Base-by-base conservation (phyloP, 92 coral and sea anemone species). In the Anthopleura xanthogrammica region DNA sequence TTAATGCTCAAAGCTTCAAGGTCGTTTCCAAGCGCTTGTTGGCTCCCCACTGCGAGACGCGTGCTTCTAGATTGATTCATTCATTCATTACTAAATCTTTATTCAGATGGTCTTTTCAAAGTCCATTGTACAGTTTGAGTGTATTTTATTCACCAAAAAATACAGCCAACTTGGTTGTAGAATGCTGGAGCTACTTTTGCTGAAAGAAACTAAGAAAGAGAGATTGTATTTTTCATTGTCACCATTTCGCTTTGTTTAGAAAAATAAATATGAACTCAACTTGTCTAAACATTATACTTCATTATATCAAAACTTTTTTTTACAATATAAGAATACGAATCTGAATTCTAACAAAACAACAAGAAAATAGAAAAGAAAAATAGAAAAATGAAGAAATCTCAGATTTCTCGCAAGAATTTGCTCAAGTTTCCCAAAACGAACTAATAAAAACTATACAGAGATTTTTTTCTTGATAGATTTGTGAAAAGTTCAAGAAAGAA, bases 1-100 rank as follows among this genome's bases (percentile, higher is more conserved):
- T 29, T 29, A 68, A 36, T 14, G 58, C 58, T 54, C 42, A 68
- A 24, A 12, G 74, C 74, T 68, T 29, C 74, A 68, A 68, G 74
- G 16, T 41, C 65, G 52, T 81, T 52, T 58, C 84, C 46, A 81
- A 19, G 84, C 41, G 75, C 24, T 22, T 41, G 52, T 29, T 19
- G 77, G 19, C 50, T 46, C 55, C 84, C 84, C 68, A 68, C 84
- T 29, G 84, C 20, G 77, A 16, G 41, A 39, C 36, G 74, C 74
- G 84, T 81, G 84, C 50, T 71, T 71, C 46, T 23, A 48, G 66
- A 16, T 72, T 52, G 77, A 16, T 72, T 52, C 77, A 62, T 80
- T 80, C 83, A 23, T 29, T 12, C 16, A 68, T 42, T 6, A 8
- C 40, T 7, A 23, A 36, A 8, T 23, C 17, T 68, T 23, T 36